Evolutionary conservation across 1,140 invertebrate species (phyloP), one percentile per base, ranked within the genome.

Genomic region (Radopholus similis): DNA sequence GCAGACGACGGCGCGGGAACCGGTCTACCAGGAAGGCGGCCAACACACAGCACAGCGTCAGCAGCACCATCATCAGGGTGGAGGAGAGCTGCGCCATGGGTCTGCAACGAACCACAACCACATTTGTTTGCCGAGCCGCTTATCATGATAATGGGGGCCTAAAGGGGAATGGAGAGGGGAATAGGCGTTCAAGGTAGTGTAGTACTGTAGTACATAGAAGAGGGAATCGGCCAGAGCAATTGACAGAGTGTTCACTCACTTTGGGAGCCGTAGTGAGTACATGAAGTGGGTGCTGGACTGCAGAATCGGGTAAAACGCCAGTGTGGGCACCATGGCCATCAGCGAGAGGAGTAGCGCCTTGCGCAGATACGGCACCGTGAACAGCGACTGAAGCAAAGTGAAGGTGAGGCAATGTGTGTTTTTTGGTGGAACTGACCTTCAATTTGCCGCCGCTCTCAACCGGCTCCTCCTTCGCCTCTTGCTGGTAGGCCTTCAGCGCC

Each of bases 251-350:
- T 9, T 26, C 51, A 62, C 62, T 73, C 55, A 75, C 73, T 21
- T 44, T n/a, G 59, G 44, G 26, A 77, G 60, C 2, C 63, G 44
- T 32, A 81, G 54, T 6, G 42, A 40, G n/a, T 40, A 44, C n/a
- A 82, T 71, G 58, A 78, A 68, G 40, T 60, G 53, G 26, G 77
- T 78, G 13, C 72, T 77, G 44, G 30, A 66, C 58, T 82, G 80
- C 13, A 78, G 74, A 30, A 78, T 82, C 0, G 77, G 80, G 56
- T 82, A 78, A 60, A 82, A 78, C 4, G 77, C 75, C 38, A 82
- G 67, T 26, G 64, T 70, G 0, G 73, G 66, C 18, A 72, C 34
- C 11, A 81, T 42, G 9, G 73, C 70, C 18, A 70, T 55, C 28
- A 80, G 55, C 8, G 73, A 49, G 11, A 80, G 62, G 21, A 78